These are phyloP conservation scores for Drosophila nigrodunni DNA, from an alignment of 1,140 invertebrate species.

Conservation along the genomic window DNA sequence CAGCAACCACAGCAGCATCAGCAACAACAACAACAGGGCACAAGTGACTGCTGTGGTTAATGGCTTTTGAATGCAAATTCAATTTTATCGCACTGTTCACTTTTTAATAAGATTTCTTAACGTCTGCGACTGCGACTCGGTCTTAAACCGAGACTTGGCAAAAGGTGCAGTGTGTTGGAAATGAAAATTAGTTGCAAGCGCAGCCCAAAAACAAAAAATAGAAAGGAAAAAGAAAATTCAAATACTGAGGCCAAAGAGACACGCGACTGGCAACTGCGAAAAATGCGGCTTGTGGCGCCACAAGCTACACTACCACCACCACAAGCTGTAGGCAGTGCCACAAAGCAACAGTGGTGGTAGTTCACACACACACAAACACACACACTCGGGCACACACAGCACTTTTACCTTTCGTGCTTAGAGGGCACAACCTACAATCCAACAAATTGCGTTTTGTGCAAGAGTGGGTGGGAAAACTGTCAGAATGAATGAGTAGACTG, in stretches of 20 bases:
- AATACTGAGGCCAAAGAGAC: constrained; percentile 64
- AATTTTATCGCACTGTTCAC: constrained; percentile 85
- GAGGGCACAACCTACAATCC: constrained; percentile 83
- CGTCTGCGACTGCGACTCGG: constrained; percentile 33
- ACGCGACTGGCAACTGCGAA: constrained; percentile 80
- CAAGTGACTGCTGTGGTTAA: constrained; percentile 84
- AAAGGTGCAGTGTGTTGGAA: constrained; percentile 80
- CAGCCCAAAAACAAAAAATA: constrained; percentile 36
- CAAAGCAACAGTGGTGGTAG: constrained; percentile 57
- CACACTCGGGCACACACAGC: constrained; percentile 19
- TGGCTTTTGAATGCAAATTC: constrained; percentile 85
- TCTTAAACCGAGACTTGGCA: constrained; percentile 25
- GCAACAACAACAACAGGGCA: constrained; percentile 24
- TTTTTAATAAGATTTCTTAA: constrained; percentile 83
- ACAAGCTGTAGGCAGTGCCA: constrained; percentile 22
- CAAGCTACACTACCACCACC: constrained; percentile 51
- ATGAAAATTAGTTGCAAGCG: constrained; percentile 82
- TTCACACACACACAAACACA: constrained; percentile 33
- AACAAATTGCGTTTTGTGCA: constrained; percentile 82
- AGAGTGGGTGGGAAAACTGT: constrained; percentile 84
- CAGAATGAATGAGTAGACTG: constrained; percentile 84
- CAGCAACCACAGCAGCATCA: constrained; percentile 20
- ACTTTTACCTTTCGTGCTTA: constrained; percentile 71
- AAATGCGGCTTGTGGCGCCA: constrained; percentile 77
- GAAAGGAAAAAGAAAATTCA: constrained; percentile 39